phyloP scores from a whole-genome alignment of 2,888 invertebrate species.

The Ochropacha duplaris region DNA sequence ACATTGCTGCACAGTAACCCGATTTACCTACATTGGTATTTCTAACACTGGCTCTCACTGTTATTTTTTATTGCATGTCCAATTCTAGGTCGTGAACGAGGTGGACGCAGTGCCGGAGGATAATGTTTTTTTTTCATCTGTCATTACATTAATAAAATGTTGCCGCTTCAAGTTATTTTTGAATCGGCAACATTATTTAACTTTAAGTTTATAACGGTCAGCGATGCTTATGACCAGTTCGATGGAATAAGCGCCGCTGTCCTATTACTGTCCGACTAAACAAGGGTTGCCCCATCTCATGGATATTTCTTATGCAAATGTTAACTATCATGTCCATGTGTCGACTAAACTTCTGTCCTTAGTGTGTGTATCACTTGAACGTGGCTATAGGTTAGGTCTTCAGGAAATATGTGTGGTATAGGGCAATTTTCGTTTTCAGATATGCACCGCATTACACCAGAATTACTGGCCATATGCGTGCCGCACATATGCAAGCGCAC shows the following conservation, averaged over 20 bases:
- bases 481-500: slow-evolving; percentile 83
- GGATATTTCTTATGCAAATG: slow-evolving; percentile 76
- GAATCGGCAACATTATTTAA: slow-evolving; percentile 51
- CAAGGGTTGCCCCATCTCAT: slow-evolving; percentile 84
- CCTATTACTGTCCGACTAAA: slow-evolving; percentile 60
- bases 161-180: slow-evolving; percentile 44
- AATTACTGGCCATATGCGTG: slow-evolving; percentile 83
- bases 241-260: slow-evolving; percentile 51
- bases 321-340: slow-evolving; percentile 81
- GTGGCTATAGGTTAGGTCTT: slow-evolving; percentile 71
- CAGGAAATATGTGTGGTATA: slow-evolving; percentile 82
- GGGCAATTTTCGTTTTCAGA: slow-evolving; percentile 83
- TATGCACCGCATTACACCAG: slow-evolving; percentile 83
- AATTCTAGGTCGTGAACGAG: slow-evolving; percentile 69
- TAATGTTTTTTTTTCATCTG: slow-evolving; percentile 44
- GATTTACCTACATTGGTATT: slow-evolving; percentile 73
- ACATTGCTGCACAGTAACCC: slow-evolving; percentile 77
- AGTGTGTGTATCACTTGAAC: slow-evolving; percentile 71
- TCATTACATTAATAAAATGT: slow-evolving; percentile 55
- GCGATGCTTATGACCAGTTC: slow-evolving; percentile 46
- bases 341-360: slow-evolving; percentile 75
- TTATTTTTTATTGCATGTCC: slow-evolving; percentile 72
- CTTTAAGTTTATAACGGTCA: slow-evolving; percentile 56
- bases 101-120: slow-evolving; percentile 51
- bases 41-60: slow-evolving; percentile 66